Conservation (phyloP, 1,140 invertebrate species). For the Neuroterus valhalla region DNA sequence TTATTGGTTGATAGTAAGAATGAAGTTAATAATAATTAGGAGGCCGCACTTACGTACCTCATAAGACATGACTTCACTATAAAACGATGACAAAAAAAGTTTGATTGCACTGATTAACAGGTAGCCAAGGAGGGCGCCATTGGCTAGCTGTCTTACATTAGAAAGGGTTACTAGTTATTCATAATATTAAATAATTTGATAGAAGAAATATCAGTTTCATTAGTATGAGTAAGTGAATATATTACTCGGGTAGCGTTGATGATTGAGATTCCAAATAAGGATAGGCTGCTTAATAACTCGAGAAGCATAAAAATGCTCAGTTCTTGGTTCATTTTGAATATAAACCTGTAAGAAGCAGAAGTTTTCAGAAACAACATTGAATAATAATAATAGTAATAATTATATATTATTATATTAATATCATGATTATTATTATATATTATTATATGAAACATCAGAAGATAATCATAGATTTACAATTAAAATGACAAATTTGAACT, state of each 20-base stretch:
- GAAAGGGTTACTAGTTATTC: neutral
- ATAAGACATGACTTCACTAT: conserved; percentile 27
- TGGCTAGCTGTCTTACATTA: conserved; percentile 20
- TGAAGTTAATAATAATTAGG: neutral
- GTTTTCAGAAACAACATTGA: neutral
- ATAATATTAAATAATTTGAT: neutral
- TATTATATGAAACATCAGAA: too few species aligned
- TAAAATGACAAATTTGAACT: too few species aligned
- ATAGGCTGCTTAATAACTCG: conserved; percentile 23
- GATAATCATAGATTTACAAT: too few species aligned
- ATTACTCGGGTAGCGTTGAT: conserved; percentile 33
- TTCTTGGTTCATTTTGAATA: conserved; percentile 2
- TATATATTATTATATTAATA: too few species aligned
- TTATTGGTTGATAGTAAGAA: neutral
- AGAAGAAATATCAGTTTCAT: neutral
- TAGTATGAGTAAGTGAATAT: neutral
- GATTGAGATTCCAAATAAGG: conserved; percentile 31
- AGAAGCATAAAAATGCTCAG: conserved; percentile 25
- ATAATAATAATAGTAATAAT: too few species aligned
- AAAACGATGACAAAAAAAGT: conserved; percentile 29
- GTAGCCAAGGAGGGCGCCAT: conserved; percentile 4
- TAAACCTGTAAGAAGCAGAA: conserved; percentile 22
- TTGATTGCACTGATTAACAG: conserved; percentile 14
- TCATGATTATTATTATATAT: too few species aligned
- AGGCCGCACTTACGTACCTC: conserved; percentile 1